A percentile compares a stretch with the other conserved stretches of the same genome.
Evolutionary conservation across 2,113 vertebrate genomes (phyloP).

Genomic region (Nesogale talazaci): DNA sequence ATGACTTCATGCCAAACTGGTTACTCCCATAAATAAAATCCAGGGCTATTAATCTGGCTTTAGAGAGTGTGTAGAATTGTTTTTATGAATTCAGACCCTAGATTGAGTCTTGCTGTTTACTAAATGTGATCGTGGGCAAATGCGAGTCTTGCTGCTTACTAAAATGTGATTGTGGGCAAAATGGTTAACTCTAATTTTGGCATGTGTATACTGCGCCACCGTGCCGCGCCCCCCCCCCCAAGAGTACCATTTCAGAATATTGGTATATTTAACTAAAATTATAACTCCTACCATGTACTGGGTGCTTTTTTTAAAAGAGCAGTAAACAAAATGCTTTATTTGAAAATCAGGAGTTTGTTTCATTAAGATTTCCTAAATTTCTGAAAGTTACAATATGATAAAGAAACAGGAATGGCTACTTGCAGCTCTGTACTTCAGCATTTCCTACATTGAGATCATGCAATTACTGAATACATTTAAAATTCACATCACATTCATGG

Average conservation of each 20-base stretch:
- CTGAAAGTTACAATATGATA: slow-evolving; percentile 12
- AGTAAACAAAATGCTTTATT: slow-evolving; percentile 56
- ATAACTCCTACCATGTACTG: neutral
- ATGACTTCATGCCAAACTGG: slow-evolving; percentile 75
- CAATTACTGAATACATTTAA: neutral
- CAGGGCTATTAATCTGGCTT: slow-evolving; percentile 49
- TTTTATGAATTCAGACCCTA: slow-evolving; percentile 26
- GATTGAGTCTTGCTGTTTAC: neutral
- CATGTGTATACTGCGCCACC: neutral
- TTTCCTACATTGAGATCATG: neutral
- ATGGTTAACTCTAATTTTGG: neutral
- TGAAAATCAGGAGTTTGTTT: slow-evolving; percentile 31
- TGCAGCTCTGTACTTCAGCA: neutral
- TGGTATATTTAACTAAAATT: slow-evolving; percentile 10
- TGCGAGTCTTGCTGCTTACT: neutral
- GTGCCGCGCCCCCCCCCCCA: too few relatives aligned
- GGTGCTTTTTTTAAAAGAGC: slow-evolving; percentile 57
- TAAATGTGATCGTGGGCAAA: slow-evolving; percentile 30
- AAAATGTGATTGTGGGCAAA: slow-evolving; percentile 24
- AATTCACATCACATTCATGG: neutral
- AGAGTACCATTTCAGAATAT: slow-evolving; percentile 3
- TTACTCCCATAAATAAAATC: slow-evolving; percentile 72
- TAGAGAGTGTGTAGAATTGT: neutral
- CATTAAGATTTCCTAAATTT: slow-evolving; percentile 24
- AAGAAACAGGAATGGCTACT: slow-evolving; percentile 17